Conservation (phyloP, 2,113 vertebrate species). For the Ciconia maguari region DNA sequence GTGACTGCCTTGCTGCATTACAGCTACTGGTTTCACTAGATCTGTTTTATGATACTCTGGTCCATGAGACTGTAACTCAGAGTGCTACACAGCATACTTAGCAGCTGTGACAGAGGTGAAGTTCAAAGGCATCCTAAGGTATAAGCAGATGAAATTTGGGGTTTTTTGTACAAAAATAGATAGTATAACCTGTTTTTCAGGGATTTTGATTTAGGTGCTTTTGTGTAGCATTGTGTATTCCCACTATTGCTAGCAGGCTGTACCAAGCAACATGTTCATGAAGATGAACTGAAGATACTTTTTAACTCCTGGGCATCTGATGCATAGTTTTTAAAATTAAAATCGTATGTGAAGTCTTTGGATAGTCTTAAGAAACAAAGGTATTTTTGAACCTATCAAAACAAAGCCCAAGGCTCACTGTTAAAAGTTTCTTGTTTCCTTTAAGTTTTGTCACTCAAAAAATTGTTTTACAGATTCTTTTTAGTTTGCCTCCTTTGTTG, state of each 20-base stretch:
- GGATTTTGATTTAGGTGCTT: neutral
- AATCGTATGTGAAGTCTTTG: neutral
- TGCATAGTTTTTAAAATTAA: neutral
- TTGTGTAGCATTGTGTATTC: neutral
- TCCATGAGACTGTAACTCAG: neutral
- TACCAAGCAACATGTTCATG: neutral
- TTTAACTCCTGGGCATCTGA: neutral
- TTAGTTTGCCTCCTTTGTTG: neutral
- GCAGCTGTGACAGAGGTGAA: neutral
- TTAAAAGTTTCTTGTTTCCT: neutral
- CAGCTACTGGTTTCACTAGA: neutral
- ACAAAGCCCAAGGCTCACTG: neutral
- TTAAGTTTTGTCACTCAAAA: neutral
- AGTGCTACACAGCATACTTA: neutral
- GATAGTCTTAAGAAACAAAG: neutral
- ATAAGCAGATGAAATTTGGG: neutral
- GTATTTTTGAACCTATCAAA: neutral
- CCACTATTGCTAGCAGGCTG: neutral
- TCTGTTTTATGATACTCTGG: neutral
- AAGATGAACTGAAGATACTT: neutral
- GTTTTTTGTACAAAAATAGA: neutral
- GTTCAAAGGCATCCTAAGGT: neutral
- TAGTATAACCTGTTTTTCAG: neutral
- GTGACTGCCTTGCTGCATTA: neutral
- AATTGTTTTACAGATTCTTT: neutral